These are phyloP conservation scores for Prinia subflava DNA, from an alignment of 2,113 vertebrate genomes.

Conservation along the genomic window DNA sequence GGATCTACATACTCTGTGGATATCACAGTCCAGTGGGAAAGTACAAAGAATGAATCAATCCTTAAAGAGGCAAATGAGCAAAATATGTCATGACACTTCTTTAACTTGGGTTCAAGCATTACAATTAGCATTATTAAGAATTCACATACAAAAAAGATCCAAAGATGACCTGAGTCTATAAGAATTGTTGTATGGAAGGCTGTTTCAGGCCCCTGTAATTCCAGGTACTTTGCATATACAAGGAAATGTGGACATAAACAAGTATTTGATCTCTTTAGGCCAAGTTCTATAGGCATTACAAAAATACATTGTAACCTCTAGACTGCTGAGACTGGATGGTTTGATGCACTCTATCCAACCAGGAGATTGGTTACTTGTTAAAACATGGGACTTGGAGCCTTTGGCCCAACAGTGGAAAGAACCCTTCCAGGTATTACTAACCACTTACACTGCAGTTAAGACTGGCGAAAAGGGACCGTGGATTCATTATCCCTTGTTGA, in stretches of 20 bases:
- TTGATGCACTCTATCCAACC: background rate
- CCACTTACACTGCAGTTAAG: background rate
- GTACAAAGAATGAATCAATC: background rate
- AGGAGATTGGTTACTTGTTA: background rate
- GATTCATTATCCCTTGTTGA: background rate
- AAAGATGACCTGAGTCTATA: background rate
- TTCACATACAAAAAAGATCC: background rate
- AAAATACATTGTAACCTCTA: background rate
- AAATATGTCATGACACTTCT: background rate
- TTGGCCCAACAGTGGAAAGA: background rate
- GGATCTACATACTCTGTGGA: too few species aligned
- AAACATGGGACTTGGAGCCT: background rate
- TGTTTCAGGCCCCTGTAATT: background rate
- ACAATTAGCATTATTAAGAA: background rate
- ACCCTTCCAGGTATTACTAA: background rate
- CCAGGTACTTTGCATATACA: background rate
- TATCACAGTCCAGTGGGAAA: background rate
- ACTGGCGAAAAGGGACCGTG: background rate
- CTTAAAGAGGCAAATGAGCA: background rate
- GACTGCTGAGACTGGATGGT: background rate
- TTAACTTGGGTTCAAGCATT: background rate
- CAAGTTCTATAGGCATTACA: background rate
- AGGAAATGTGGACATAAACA: background rate
- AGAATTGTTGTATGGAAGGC: background rate
- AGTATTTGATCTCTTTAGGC: background rate